A percentile compares a stretch with the other conserved stretches of the same genome.
phyloP scores from a whole-genome alignment of 1,140 invertebrate genomes.

The Chrysoperla carnea region DNA sequence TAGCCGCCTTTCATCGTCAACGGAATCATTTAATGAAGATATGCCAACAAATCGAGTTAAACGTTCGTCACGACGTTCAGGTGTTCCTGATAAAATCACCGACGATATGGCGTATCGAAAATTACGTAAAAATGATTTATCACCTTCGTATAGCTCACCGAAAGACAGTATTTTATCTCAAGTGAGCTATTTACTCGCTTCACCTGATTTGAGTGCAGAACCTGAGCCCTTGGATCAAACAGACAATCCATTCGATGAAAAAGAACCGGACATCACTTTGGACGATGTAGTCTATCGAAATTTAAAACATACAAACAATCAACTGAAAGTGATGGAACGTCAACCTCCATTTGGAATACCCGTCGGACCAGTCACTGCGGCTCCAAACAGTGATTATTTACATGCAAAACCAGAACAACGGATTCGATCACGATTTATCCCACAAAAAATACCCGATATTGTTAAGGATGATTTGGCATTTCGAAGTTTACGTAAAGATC shows the following conservation, averaged over 20 bases:
- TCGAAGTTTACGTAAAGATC: slow-evolving; percentile 64
- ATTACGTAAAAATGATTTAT: slow-evolving; percentile 17
- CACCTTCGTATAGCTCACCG: slow-evolving; percentile 37
- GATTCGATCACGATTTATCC: slow-evolving; percentile 38
- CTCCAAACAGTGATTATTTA: slow-evolving; percentile 64
- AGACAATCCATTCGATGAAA: slow-evolving; percentile 24
- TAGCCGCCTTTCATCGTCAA: slow-evolving; percentile 10
- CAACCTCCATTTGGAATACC: slow-evolving; percentile 84
- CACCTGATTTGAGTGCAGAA: slow-evolving; percentile 32
- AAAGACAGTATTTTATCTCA: slow-evolving; percentile 61
- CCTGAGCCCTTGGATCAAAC: slow-evolving; percentile 23
- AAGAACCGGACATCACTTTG: slow-evolving; percentile 60
- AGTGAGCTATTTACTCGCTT: slow-evolving; percentile 53
- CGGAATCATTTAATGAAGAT: slow-evolving; percentile 10
- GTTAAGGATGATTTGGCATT: slow-evolving; percentile 77
- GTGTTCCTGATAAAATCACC: slow-evolving; percentile 5
- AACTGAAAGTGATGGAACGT: slow-evolving; percentile 49
- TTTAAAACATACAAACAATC: slow-evolving; percentile 55
- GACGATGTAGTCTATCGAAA: slow-evolving; percentile 74
- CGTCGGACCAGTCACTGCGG: slow-evolving; percentile 53
- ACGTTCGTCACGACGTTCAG: slow-evolving; percentile 9
- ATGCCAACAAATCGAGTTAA: not conserved
- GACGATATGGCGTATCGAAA: slow-evolving; percentile 3
- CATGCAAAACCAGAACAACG: slow-evolving; percentile 48
- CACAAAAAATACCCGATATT: slow-evolving; percentile 55